phyloP scores from a whole-genome alignment of 1,140 invertebrate genomes.

The Drosophila pectinifera region DNA sequence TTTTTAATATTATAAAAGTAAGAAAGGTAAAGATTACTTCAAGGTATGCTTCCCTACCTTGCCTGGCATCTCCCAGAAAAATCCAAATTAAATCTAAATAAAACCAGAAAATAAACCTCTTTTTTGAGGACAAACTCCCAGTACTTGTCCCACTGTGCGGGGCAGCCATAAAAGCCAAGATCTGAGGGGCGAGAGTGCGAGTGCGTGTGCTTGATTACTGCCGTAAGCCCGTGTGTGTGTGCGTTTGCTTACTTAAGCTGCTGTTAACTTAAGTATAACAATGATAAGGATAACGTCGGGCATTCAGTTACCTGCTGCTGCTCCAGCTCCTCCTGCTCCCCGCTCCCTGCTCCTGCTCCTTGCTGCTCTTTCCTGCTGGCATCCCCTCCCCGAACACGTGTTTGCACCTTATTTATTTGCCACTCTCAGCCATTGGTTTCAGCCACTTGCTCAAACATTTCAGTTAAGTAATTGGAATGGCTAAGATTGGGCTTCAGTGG shows the following conservation, averaged over 20 bases:
- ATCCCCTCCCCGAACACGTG: conserved; percentile 22
- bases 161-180: conserved; percentile 32
- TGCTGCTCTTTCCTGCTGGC: not conserved
- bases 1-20: too few species aligned
- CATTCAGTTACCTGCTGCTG: conserved; percentile 48
- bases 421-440: conserved; percentile 29
- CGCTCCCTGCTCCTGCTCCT: not conserved
- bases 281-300: conserved; percentile 78
- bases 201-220: conserved; percentile 67
- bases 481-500: conserved; percentile 40
- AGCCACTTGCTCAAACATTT: conserved; percentile 67
- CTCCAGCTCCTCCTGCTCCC: not conserved
- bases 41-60: too few species aligned
- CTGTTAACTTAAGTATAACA: conserved; percentile 82
- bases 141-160: conserved; percentile 46
- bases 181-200: conserved; percentile 11
- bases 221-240: conserved; percentile 38
- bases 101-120: not conserved
- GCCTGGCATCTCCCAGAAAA: too few species aligned
- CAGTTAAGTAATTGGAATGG: conserved; percentile 76
- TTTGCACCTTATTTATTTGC: conserved; percentile 78
- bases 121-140: too few species aligned
- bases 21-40: too few species aligned
- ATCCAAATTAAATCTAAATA: not conserved
- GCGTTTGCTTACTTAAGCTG: conserved; percentile 70